These are phyloP conservation scores for Chaetodon trifascialis DNA, from an alignment of 2,113 vertebrate species.

Conservation along the genomic window DNA sequence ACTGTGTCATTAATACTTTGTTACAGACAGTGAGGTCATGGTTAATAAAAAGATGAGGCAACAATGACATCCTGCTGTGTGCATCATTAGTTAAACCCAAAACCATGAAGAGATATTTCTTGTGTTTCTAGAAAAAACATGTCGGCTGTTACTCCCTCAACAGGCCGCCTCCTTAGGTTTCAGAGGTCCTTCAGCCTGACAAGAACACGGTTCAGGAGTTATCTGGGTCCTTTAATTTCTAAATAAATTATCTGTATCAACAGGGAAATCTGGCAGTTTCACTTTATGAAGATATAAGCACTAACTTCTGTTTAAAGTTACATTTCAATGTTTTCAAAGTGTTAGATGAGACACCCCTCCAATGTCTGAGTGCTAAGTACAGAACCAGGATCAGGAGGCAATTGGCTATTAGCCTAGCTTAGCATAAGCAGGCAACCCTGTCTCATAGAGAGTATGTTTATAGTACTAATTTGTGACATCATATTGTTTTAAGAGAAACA, in stretches of 20 bases:
- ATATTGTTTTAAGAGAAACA: too few species aligned
- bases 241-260: too few species aligned
- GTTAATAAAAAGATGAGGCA: not conserved
- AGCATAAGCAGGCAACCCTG: not conserved
- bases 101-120: not conserved
- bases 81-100: not conserved
- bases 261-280: not conserved
- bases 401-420: too few species aligned
- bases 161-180: not conserved
- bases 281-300: not conserved
- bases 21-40: slow-evolving; percentile 35
- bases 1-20: slow-evolving; percentile 9
- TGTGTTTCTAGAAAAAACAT: not conserved
- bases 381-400: not conserved
- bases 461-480: too few species aligned
- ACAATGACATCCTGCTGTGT: slow-evolving; percentile 11
- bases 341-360: too few species aligned
- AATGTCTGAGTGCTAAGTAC: too few species aligned
- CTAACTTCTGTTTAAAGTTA: not conserved
- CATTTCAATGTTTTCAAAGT: too few species aligned
- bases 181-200: not conserved
- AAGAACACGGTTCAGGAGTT: not conserved
- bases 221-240: not conserved
- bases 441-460: not conserved
- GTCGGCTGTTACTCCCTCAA: not conserved